Base-by-base conservation (phyloP, 2,888 invertebrate species). In the Anarsia innoxiella region DNA sequence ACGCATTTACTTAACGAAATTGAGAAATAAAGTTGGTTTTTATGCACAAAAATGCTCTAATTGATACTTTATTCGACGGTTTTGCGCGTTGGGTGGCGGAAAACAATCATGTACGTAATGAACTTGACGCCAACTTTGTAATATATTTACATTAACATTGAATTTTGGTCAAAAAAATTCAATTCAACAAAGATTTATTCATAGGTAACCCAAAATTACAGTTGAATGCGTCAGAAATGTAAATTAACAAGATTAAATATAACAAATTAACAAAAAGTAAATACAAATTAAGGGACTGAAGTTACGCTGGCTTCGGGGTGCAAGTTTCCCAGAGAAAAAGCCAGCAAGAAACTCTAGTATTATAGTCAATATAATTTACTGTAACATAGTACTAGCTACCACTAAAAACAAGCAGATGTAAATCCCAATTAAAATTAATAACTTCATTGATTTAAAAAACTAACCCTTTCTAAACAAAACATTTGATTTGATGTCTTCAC, bases 21-120 rank as follows among this genome's bases (percentile, higher is more conserved):
- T 82, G 78, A 80, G 79, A 83, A 75, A 70, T 82, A 73, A 78
- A 78, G 61, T 60, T 53, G 63, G 68, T 74, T 75, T 72, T 64
- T 64, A 58, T 52, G 49, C 50, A 59, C 67, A 72, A 76, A 74
- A 67, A 54, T 71, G 66, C 66, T 76, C 76, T 79, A 82, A 83
- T 83, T 83, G 79, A 82, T 79, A 82, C 79, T 78, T 79, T 73
- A 79, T 77, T 74, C 79, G 74, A 65, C 66, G 68, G 66, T 68
- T 69, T 65, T 62, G 61, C 79, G 69, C 66, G 59, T 65, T 83
- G 83, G 83, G 83, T 83, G 83, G 83, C 71, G 59, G 56, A n/a
- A n/a, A 64, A 70, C 65, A 69, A 69, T 33, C 72, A 72, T 67
- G 71, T 66, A 66, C 63, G 63, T 66, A 72, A 68, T 66, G 65